These are phyloP conservation scores for Odontocerum albicorne DNA, from an alignment of 2,888 invertebrate genomes.

Conservation along the genomic window DNA sequence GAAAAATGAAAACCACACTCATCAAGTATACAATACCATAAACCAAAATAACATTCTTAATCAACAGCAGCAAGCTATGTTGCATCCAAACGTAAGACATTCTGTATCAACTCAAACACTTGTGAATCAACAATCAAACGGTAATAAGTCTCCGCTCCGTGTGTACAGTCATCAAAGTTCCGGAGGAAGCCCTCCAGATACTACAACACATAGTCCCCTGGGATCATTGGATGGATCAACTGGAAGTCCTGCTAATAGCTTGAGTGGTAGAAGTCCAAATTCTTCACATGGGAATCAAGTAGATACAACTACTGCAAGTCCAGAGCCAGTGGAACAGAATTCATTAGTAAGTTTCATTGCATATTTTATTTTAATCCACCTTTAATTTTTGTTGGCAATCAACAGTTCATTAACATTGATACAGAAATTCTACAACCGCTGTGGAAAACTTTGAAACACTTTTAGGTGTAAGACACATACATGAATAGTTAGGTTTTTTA, in stretches of 20 bases:
- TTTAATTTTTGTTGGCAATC: neutral
- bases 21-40: conserved; percentile 32
- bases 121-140: conserved; percentile 50
- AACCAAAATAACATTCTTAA: conserved; percentile 30
- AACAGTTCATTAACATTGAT: too few species aligned
- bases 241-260: conserved; percentile 29
- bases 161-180: conserved; percentile 42
- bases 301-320: conserved; percentile 54
- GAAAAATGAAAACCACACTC: conserved; percentile 29
- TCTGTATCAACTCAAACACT: conserved; percentile 78
- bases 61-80: conserved; percentile 28
- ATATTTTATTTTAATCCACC: neutral
- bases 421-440: too few species aligned
- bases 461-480: too few species aligned
- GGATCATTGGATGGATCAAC: conserved; percentile 54
- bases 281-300: conserved; percentile 44
- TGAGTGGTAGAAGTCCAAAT: conserved; percentile 30
- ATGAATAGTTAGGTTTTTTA: too few species aligned
- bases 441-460: too few species aligned
- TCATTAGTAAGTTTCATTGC: conserved; percentile 52
- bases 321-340: conserved; percentile 50
- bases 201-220: conserved; percentile 81
- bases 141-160: conserved; percentile 47
- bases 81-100: conserved; percentile 51
- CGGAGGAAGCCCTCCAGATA: conserved; percentile 69